Evolutionary conservation across 2,113 vertebrate species (phyloP), one percentile per base, ranked within the genome.

Genomic region (Sisor rabdophorus): DNA sequence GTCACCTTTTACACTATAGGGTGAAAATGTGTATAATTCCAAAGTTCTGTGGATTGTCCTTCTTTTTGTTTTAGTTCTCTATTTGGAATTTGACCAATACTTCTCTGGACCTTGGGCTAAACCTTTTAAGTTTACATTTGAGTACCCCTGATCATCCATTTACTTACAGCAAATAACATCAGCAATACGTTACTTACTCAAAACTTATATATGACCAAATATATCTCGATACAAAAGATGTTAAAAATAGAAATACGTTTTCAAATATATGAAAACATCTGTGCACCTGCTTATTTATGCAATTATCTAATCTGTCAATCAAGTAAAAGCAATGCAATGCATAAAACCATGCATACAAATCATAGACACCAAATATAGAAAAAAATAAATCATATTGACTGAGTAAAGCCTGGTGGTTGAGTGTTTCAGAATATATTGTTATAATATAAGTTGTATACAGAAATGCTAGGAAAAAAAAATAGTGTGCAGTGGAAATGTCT

Each of bases 221-320:
- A n/a, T 44, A 44, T 44, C 10, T 4, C 1, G 40, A 44, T 44
- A 44, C 10, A 44, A 8, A 44, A 44, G 10, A 44, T 9, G 1
- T 44, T 36, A 36, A 36, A 36, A 44, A 44, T 44, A 44, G 4
- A 44, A 44, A n/a, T n/a, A n/a, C n/a, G n/a, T n/a, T n/a, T n/a
- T n/a, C n/a, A 36, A 36, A 36, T 2, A n/a, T n/a, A n/a, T n/a
- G n/a, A n/a, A 36, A 48, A 47, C 20, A 28, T 24, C 2, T 19
- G 22, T 50, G 22, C 44, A 26, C 64, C 44, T 68, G 64, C 64
- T 68, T 47, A 28, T 69, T 69, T 16, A 52, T 52, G 26, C 48
- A 69, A 52, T 69, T 52, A 50, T 52, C 47, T 13, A 11, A 28
- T 20, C 47, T 69, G 65, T 30, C 65, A 69, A 52, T 69, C 65